Conservation (phyloP, 2,888 invertebrate genomes). For the Carcina quercana region DNA sequence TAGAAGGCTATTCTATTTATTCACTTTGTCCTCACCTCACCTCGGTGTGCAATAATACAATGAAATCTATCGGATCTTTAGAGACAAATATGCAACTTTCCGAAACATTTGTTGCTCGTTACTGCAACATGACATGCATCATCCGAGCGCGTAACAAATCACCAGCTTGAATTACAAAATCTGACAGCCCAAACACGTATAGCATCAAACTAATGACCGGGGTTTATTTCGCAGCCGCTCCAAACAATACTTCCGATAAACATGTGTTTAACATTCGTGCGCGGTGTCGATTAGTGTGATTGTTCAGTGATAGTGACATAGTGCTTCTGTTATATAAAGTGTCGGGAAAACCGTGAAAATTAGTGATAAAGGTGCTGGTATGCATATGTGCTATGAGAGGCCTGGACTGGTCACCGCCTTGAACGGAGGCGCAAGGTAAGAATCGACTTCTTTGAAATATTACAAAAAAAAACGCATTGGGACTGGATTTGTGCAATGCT, state of each 20-base stretch:
- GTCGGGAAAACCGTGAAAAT: slow-evolving; percentile 23
- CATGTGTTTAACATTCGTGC: slow-evolving; percentile 45
- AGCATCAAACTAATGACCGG: slow-evolving; percentile 2
- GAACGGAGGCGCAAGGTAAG: slow-evolving; percentile 66
- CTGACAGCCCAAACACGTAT: background rate
- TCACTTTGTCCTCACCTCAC: too few species aligned
- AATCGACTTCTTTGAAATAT: slow-evolving; percentile 1
- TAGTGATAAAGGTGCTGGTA: slow-evolving; percentile 46
- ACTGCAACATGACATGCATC: too few species aligned
- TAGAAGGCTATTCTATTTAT: too few species aligned
- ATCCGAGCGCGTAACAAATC: too few species aligned
- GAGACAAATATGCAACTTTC: too few species aligned
- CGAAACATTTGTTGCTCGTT: too few species aligned
- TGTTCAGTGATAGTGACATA: slow-evolving; percentile 12
- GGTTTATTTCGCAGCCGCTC: background rate
- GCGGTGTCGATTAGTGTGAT: slow-evolving; percentile 51
- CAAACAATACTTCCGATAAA: slow-evolving; percentile 19
- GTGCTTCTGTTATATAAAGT: slow-evolving; percentile 18
- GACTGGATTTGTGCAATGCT: too few species aligned
- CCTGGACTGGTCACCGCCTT: slow-evolving; percentile 62
- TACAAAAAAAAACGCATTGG: too few species aligned
- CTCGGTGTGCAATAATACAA: too few species aligned
- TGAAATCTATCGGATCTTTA: too few species aligned
- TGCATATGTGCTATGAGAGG: slow-evolving; percentile 71
- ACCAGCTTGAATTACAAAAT: too few species aligned